Percentiles rank a stretch among this genome's conserved stretches.
These are phyloP conservation scores for Polia nebulosa DNA, from an alignment of 2,888 invertebrate species.

Conservation along the genomic window DNA sequence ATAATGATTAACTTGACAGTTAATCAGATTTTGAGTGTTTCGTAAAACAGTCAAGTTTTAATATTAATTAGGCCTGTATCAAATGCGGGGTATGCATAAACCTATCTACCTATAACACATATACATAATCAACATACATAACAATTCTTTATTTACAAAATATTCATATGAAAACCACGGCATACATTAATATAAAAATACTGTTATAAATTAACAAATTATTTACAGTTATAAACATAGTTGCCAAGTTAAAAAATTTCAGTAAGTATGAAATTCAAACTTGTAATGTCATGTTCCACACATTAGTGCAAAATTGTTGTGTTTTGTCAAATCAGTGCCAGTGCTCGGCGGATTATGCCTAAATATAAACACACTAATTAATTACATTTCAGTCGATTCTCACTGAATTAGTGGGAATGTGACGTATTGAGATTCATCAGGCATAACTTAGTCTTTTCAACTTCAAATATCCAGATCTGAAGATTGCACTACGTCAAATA, in stretches of 20 bases:
- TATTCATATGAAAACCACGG: constrained; percentile 72
- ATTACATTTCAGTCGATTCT: constrained; percentile 64
- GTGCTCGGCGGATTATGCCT: constrained; percentile 66
- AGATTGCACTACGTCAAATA: constrained; percentile 10
- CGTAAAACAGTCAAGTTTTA: constrained; percentile 3
- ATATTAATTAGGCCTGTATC: constrained; percentile 52
- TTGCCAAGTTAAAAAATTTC: constrained; percentile 59
- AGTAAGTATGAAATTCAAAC: constrained; percentile 58
- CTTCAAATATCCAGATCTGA: constrained; percentile 14
- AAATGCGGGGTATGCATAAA: constrained; percentile 63
- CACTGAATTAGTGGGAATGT: constrained; percentile 48
- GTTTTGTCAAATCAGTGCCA: constrained; percentile 69
- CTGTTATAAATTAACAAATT: constrained; percentile 77
- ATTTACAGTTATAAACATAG: constrained; percentile 66
- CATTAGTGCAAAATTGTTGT: constrained; percentile 66
- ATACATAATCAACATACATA: constrained; percentile 66
- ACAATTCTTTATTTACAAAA: constrained; percentile 72
- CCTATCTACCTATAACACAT: constrained; percentile 63
- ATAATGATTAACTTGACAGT: not conserved
- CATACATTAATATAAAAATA: constrained; percentile 79
- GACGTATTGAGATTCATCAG: constrained; percentile 24
- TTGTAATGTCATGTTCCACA: constrained; percentile 66
- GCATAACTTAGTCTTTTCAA: constrained; percentile 48
- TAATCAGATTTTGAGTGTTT: not conserved
- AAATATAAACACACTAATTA: constrained; percentile 59